Evolutionary conservation across 2,113 vertebrate genomes (phyloP).

Genomic region (Dryoscopus gambensis): DNA sequence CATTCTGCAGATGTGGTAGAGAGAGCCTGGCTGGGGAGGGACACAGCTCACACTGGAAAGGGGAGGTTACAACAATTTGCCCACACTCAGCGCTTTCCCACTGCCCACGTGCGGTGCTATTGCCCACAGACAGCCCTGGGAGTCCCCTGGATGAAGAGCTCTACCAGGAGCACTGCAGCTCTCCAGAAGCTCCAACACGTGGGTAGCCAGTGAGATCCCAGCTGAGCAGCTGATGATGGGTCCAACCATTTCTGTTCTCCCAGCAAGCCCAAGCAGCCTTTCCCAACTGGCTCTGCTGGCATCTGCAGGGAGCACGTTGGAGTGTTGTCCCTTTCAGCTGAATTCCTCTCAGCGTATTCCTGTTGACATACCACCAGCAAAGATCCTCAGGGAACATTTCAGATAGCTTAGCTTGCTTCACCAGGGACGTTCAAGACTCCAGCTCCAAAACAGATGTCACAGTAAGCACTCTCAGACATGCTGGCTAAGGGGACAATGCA

Average conservation of each 20-base stretch:
- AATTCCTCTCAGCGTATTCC: conserved; percentile 23
- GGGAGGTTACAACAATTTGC: not conserved
- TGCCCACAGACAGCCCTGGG: not conserved
- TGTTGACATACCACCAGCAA: conserved; percentile 57
- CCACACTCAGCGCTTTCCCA: not conserved
- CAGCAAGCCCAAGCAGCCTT: not conserved
- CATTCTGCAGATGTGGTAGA: not conserved
- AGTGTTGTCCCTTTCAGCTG: not conserved
- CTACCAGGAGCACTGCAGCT: not conserved
- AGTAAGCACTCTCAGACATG: not conserved
- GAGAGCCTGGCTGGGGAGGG: not conserved
- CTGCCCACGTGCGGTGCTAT: accelerated
- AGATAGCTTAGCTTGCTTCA: conserved; percentile 43
- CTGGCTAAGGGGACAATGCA: conserved; percentile 5
- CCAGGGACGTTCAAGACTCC: conserved; percentile 1
- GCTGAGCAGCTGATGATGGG: not conserved
- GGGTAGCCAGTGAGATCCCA: not conserved
- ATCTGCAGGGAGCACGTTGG: not conserved
- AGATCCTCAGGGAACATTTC: conserved; percentile 40
- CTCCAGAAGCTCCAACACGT: not conserved
- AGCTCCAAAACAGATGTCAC: conserved; percentile 38
- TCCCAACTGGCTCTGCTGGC: not conserved
- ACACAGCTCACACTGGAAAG: not conserved
- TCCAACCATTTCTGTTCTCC: not conserved
- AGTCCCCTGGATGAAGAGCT: not conserved